These are phyloP conservation scores for Geophilus truncorum DNA, from an alignment of 2,888 invertebrate species.

Conservation along the genomic window DNA sequence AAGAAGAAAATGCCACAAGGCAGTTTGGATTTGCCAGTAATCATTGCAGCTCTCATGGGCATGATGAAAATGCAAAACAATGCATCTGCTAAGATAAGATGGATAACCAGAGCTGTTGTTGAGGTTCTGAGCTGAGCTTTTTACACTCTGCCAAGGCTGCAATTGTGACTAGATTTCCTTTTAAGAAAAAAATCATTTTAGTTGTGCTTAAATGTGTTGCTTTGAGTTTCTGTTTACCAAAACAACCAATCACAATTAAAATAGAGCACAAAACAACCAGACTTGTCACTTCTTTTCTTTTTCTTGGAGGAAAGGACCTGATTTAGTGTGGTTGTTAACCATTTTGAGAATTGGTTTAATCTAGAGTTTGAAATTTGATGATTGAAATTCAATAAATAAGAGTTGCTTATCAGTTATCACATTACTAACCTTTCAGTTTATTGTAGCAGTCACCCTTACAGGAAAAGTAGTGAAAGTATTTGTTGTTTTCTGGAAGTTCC, in stretches of 20 bases:
- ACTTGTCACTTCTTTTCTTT: neutral
- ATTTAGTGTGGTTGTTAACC: too few relatives aligned
- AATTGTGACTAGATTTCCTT: slow-evolving; percentile 76
- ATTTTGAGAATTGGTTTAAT: neutral
- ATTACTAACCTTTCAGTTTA: too few relatives aligned
- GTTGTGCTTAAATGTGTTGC: too few relatives aligned
- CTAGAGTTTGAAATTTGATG: too few relatives aligned
- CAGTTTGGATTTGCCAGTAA: neutral
- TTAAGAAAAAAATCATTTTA: neutral
- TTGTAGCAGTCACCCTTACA: neutral
- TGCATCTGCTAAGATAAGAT: slow-evolving; percentile 76
- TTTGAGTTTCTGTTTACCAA: neutral
- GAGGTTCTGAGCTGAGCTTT: slow-evolving; percentile 71
- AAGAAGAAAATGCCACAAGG: slow-evolving; percentile 38
- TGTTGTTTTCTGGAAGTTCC: neutral
- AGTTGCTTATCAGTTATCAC: too few relatives aligned
- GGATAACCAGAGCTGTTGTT: slow-evolving; percentile 80
- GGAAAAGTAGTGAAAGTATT: neutral
- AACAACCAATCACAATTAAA: neutral
- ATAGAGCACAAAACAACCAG: neutral
- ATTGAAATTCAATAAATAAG: too few relatives aligned
- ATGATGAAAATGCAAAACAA: slow-evolving; percentile 77
- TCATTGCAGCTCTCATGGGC: slow-evolving; percentile 68
- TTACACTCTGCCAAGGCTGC: slow-evolving; percentile 70
- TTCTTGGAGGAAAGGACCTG: neutral